phyloP scores from a whole-genome alignment of 1,140 invertebrate species.

The Panulirus ornatus region DNA sequence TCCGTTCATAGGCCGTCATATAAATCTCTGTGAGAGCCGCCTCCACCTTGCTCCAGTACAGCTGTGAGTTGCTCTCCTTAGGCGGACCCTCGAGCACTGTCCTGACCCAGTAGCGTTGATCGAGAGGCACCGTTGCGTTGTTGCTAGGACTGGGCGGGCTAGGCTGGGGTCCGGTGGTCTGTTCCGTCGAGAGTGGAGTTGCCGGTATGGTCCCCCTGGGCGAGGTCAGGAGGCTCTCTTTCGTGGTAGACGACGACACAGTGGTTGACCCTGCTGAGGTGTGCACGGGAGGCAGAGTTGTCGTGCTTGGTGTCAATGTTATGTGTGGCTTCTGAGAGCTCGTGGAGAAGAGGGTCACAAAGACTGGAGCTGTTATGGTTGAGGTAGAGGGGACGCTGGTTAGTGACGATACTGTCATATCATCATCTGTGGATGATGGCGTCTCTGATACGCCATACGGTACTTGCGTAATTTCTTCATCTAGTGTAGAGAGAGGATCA shows the following conservation, averaged over 20 bases:
- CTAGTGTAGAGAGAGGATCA: neutral
- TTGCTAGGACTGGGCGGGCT: slow-evolving; percentile 65
- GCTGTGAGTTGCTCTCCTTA: slow-evolving; percentile 2
- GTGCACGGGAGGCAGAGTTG: slow-evolving; percentile 16
- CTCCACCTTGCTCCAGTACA: slow-evolving; percentile 46
- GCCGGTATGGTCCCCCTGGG: neutral
- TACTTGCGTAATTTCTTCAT: neutral
- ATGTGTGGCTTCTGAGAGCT: neutral
- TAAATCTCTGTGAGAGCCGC: slow-evolving; percentile 23
- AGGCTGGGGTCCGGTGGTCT: slow-evolving; percentile 26
- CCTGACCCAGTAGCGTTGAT: slow-evolving; percentile 60
- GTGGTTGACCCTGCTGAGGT: neutral
- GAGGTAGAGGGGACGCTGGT: neutral
- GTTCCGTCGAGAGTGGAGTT: slow-evolving; percentile 17
- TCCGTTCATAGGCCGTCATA: slow-evolving; percentile 40
- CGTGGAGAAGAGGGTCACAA: neutral
- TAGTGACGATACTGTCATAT: neutral
- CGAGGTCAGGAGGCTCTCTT: neutral
- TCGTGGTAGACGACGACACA: neutral
- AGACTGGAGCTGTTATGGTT: neutral
- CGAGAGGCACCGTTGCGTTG: slow-evolving; percentile 57
- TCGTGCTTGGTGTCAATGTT: neutral
- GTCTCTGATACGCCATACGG: no score
- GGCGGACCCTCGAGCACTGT: slow-evolving; percentile 55
- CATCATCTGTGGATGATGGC: neutral